Conservation (phyloP, 2,797 vertebrate genomes). For the Thripadectes ignobilis region DNA sequence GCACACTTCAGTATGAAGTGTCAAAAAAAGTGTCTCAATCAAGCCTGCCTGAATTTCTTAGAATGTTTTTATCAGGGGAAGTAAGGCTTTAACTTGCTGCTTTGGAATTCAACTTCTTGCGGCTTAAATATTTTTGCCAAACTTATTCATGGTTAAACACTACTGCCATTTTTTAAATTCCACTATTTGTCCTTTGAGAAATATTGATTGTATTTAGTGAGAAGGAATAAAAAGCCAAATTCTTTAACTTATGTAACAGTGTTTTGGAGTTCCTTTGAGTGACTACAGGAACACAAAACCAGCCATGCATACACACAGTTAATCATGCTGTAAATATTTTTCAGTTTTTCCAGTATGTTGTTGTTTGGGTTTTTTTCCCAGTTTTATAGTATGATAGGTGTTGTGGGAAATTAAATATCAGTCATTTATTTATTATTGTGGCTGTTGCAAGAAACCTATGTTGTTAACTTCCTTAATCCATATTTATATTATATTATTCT, state of each 20-base stretch:
- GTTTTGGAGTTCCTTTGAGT: constrained; percentile 62
- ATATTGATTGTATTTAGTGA: background rate
- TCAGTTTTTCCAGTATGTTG: constrained; percentile 16
- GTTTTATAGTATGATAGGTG: constrained; percentile 39
- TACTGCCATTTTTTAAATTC: background rate
- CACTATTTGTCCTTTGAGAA: background rate
- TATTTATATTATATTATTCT: background rate
- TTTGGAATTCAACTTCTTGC: constrained; percentile 64
- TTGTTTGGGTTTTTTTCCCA: background rate
- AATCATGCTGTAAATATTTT: constrained; percentile 68
- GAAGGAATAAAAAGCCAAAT: constrained; percentile 30
- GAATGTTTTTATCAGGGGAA: constrained; percentile 66
- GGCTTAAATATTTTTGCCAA: constrained; percentile 46
- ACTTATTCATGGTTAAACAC: background rate
- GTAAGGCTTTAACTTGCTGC: constrained; percentile 74
- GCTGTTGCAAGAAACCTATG: constrained; percentile 39
- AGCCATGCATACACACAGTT: constrained; percentile 52
- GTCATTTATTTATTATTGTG: constrained; percentile 66
- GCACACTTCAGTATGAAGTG: constrained; percentile 66
- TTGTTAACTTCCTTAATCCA: constrained; percentile 71
- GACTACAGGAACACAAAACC: constrained; percentile 60
- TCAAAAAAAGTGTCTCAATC: constrained; percentile 76
- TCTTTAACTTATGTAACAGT: constrained; percentile 52
- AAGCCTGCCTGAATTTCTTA: constrained; percentile 64
- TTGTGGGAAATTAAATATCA: constrained; percentile 59